Conservation (phyloP, 1,140 invertebrate species). For the Tetragnatha versicolor region DNA sequence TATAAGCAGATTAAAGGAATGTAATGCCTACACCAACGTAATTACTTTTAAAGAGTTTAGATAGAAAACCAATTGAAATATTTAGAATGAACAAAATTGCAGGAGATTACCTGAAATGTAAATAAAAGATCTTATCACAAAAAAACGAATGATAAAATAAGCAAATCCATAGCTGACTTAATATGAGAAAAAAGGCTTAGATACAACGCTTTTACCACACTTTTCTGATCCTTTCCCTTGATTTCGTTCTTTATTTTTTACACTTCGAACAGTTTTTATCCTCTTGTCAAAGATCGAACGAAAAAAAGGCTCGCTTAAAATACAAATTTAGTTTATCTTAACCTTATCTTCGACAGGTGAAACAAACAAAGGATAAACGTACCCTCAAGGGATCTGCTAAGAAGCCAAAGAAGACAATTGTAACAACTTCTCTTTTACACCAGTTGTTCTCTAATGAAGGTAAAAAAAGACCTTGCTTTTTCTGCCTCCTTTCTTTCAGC, state of each 20-base stretch:
- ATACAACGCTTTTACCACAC: neutral
- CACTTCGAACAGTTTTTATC: neutral
- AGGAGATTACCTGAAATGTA: too few relatives aligned
- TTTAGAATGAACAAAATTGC: too few relatives aligned
- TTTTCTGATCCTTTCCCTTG: neutral
- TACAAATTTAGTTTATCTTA: slow-evolving; percentile 42
- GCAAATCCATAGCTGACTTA: too few relatives aligned
- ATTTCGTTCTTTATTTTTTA: neutral
- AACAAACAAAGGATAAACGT: slow-evolving; percentile 33
- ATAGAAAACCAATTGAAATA: too few relatives aligned
- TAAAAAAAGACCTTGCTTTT: slow-evolving; percentile 15
- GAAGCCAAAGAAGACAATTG: slow-evolving; percentile 35
- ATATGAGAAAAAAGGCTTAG: too few relatives aligned
- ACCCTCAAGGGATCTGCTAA: slow-evolving; percentile 3
- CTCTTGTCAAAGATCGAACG: neutral
- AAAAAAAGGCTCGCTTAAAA: slow-evolving; percentile 6
- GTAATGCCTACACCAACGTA: too few relatives aligned
- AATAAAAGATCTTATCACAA: too few relatives aligned
- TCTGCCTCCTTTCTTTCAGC: too few relatives aligned
- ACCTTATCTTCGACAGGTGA: slow-evolving; percentile 19
- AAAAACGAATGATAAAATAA: too few relatives aligned
- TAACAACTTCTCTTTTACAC: slow-evolving; percentile 38
- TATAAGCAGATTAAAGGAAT: too few relatives aligned
- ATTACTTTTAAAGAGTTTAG: too few relatives aligned
- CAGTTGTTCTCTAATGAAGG: slow-evolving; percentile 41